Evolutionary conservation across 1,140 invertebrate genomes (phyloP), one percentile per base, ranked within the genome.

Genomic region (Orius laevigatus): DNA sequence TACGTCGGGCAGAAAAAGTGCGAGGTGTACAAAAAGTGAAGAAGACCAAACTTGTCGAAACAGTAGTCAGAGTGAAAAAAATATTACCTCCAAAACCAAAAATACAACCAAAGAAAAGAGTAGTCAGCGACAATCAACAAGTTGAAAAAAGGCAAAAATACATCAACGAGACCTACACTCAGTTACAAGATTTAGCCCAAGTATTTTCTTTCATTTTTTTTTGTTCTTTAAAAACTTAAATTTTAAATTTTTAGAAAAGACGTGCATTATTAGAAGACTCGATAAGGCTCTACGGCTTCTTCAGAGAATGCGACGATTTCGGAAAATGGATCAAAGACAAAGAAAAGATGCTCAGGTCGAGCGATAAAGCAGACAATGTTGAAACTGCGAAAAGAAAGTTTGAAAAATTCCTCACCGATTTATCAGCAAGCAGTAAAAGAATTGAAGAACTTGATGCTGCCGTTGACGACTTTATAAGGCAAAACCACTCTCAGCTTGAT

Each of bases 301-400:
- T 92, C 63, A 75, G 84, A n/a, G 92, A 98, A 62, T 98, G 93
- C 67, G 90, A 96, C 60, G 91, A 95, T 62, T 95, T 98, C 63
- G 92, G 96, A 65, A 81, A 82, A 54, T 98, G 94, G 94, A 93
- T 97, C 59, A 83, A 82, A 57, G 92, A 97, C 49, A 96, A 93
- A 61, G 88, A 94, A 63, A 81, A 84, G 59, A 74, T 93, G 64
- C 67, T 97, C 16, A 70, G 80, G 36, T 73, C 80, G 9, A 86
- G 92, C 49, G 90, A 95, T 55, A 75, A 76, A 10, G 71, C 77
- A 11, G 87, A 92, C 52, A 87, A 83, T 58, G 89, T 97, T n/a
- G 88, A 94, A 58, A 87, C 81, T 15, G 87, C 90, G 12, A 90
- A 88, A 62, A 76, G 88, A 58, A 94, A 95, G 66, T 96, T 94